Base-by-base conservation (phyloP, 2,888 invertebrate genomes). In the Lycia hirtaria region DNA sequence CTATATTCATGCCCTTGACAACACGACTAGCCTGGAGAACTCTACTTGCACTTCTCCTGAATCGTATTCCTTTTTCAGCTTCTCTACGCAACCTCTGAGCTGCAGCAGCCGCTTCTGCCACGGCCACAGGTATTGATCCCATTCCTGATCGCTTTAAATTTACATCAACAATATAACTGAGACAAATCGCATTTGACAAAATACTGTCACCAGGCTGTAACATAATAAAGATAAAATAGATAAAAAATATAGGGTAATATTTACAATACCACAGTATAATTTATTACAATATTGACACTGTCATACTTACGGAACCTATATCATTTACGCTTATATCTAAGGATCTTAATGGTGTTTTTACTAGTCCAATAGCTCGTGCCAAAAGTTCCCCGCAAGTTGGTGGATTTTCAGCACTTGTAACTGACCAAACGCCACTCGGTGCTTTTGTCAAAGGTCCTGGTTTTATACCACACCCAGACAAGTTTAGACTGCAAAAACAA, bases 101-200 rank as follows among this genome's bases (percentile, higher is more conserved):
- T 17, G 92, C 85, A 44, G 91, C 90, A 40, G 92, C 89, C 22
- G 91, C 81, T 76, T 92, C 92, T 43, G 89, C 90, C 60, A 92
- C 76, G 9, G 89, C 83, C 80, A 87, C 85, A 9, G 92, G 76
- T 47, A 80, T 76, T 5, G 88, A 75, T 19, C 86, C 75, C 92
- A 92, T 92, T n/a, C 92, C 92, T 32, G 91, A 90, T 64, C 92
- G 73, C 73, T 86, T 90, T 14, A 92, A 76, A 71, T 92, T 92
- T 24, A 92, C 69, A 41, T 92, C 92, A 10, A 89, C 77, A 50
- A 92, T 81, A 49, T 87, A 87, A 60, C 92, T 92, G 5, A 92
- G 71, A 59, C 90, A 91, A 58, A 92, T 89, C 5, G 92, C 92
- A 68, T 92, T 92, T 1, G 92, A 85, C 22, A 92, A 64, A 33